Percentiles rank a stretch among this genome's conserved stretches.
These are phyloP conservation scores for Eubasilissa regina DNA, from an alignment of 1,140 invertebrate genomes.

Conservation along the genomic window DNA sequence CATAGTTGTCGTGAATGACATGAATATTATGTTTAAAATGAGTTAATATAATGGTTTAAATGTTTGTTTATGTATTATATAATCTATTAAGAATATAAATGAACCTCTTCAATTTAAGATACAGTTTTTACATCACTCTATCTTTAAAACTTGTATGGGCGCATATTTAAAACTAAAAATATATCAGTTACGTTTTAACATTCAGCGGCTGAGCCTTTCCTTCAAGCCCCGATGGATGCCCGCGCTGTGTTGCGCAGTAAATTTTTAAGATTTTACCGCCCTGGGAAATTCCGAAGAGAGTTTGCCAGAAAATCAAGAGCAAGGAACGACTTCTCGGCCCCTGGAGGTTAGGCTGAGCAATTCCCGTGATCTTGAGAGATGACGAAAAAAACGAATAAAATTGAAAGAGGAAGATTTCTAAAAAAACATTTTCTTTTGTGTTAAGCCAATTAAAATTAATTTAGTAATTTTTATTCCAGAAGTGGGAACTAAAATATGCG, in stretches of 20 bases:
- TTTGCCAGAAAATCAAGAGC: constrained; percentile 37
- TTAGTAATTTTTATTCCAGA: no score
- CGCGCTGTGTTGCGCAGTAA: constrained; percentile 21
- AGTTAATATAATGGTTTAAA: no score
- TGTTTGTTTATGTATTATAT: no score
- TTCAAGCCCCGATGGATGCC: constrained; percentile 27
- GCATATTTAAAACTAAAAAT: background rate
- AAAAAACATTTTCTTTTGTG: no score
- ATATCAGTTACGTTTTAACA: constrained; percentile 28
- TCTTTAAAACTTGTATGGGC: no score
- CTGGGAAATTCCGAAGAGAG: constrained; percentile 42
- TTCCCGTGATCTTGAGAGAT: constrained; percentile 21
- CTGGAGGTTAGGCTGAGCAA: constrained; percentile 12
- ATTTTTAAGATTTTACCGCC: constrained; percentile 47
- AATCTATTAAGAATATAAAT: no score
- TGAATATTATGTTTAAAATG: no score
- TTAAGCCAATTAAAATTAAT: no score
- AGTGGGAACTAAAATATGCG: no score
- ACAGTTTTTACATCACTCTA: no score
- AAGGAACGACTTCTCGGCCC: constrained; percentile 7
- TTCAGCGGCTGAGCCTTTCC: constrained; percentile 1
- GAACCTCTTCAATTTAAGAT: no score
- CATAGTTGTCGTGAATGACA: no score
- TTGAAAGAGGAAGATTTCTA: background rate
- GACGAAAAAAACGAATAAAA: constrained; percentile 26